Conservation (phyloP, 2,113 vertebrate genomes). For the Actenoides hombroni region DNA sequence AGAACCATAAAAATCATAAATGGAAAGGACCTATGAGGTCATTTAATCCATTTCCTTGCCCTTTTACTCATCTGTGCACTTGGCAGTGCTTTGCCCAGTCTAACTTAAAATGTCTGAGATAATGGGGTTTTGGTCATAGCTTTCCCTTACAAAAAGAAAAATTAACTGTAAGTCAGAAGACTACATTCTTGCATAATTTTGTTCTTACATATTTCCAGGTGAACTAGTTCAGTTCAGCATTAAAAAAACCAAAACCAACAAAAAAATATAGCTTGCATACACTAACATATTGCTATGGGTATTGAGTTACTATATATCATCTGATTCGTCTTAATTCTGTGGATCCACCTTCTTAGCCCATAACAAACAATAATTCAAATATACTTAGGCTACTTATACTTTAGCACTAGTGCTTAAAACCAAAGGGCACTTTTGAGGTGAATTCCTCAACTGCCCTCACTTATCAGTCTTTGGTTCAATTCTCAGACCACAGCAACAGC, state of each 20-base stretch:
- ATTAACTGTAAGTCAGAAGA: background rate
- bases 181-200: background rate
- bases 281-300: background rate
- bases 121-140: background rate
- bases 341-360: background rate
- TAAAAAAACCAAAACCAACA: background rate
- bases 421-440: background rate
- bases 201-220: background rate
- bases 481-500: background rate
- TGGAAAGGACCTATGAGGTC: background rate
- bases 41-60: background rate
- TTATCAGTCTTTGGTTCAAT: background rate
- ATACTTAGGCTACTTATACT: background rate
- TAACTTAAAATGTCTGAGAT: background rate
- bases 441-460: background rate
- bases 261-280: background rate
- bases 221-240: background rate
- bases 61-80: background rate
- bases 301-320: background rate
- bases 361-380: background rate
- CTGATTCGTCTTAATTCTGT: background rate
- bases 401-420: background rate
- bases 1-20: background rate
- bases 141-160: background rate
- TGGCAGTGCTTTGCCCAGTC: background rate